These are phyloP conservation scores for Pelobates cultripes DNA, from an alignment of 2,797 vertebrate genomes.

Conservation along the genomic window DNA sequence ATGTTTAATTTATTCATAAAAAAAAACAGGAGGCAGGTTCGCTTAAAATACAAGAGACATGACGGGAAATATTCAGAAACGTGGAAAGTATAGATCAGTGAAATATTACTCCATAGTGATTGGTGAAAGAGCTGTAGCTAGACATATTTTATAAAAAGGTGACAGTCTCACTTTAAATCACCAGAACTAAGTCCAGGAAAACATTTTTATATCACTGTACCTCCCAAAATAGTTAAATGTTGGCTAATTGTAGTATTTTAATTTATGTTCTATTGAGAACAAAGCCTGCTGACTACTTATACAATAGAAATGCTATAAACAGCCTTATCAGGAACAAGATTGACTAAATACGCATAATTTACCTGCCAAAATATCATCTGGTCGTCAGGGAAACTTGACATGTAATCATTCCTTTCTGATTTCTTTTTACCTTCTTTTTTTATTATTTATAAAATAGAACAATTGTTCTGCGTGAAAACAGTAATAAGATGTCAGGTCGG, in stretches of 20 bases:
- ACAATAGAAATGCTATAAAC: slow-evolving; percentile 31
- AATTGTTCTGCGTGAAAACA: background rate
- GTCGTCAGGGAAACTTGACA: slow-evolving; percentile 36
- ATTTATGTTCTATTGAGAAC: slow-evolving; percentile 13
- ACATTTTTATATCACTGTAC: slow-evolving; percentile 18
- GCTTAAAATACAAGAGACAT: no score
- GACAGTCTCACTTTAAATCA: no score
- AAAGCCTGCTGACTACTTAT: background rate
- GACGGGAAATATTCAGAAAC: no score
- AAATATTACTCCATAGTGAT: no score
- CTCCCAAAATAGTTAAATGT: slow-evolving; percentile 8
- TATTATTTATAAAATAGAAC: slow-evolving; percentile 22
- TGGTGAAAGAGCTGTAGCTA: no score
- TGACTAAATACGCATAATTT: slow-evolving; percentile 18
- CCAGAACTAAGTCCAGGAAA: background rate
- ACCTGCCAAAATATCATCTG: slow-evolving; percentile 36
- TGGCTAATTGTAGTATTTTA: slow-evolving; percentile 27
- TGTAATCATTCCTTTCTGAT: background rate
- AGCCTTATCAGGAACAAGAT: slow-evolving; percentile 34
- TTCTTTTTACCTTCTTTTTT: slow-evolving; percentile 12
- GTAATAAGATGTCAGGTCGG: slow-evolving; percentile 1
- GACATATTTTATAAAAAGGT: no score
- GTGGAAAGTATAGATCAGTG: no score
- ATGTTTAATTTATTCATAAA: no score
- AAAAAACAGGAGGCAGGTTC: no score